Percentiles rank a stretch among this genome's conserved stretches.
Evolutionary conservation across 1,140 invertebrate genomes (phyloP).

Genomic region (Pteromalus puparum): DNA sequence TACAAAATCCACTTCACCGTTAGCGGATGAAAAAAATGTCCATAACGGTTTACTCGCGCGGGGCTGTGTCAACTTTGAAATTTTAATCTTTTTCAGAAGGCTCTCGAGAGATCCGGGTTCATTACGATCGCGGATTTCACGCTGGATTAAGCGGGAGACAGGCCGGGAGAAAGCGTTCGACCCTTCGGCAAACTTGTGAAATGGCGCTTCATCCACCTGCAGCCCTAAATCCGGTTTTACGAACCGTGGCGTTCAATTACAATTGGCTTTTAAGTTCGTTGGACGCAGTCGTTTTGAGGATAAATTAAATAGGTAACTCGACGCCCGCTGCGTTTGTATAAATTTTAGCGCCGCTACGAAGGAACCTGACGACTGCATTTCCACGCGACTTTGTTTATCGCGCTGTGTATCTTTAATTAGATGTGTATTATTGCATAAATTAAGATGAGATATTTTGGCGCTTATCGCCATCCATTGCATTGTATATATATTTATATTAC

Average conservation of each 20-base stretch:
- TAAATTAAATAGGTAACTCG: conserved; percentile 22
- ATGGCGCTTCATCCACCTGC: conserved; percentile 31
- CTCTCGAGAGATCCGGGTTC: neutral
- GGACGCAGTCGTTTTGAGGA: neutral
- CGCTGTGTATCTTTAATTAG: neutral
- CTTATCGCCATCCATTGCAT: no score
- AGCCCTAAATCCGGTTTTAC: conserved; percentile 36
- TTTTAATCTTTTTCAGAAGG: neutral
- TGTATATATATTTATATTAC: no score
- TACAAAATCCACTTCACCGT: no score
- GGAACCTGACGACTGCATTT: neutral
- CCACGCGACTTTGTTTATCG: neutral
- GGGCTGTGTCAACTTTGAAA: neutral
- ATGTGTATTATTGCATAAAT: neutral
- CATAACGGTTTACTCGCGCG: neutral
- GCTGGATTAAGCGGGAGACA: conserved; percentile 26
- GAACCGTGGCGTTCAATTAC: conserved; percentile 35
- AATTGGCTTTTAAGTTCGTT: conserved; percentile 38
- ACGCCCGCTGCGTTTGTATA: neutral
- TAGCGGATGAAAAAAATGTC: no score
- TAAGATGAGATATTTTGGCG: neutral
- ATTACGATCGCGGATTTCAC: conserved; percentile 24
- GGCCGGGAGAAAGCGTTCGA: conserved; percentile 16
- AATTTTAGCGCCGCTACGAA: no score
- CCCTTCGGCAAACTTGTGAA: conserved; percentile 27